A percentile compares a stretch with the other conserved stretches of the same genome.
Conservation (phyloP, 2,113 vertebrate genomes). For the Sebastes fasciatus region DNA sequence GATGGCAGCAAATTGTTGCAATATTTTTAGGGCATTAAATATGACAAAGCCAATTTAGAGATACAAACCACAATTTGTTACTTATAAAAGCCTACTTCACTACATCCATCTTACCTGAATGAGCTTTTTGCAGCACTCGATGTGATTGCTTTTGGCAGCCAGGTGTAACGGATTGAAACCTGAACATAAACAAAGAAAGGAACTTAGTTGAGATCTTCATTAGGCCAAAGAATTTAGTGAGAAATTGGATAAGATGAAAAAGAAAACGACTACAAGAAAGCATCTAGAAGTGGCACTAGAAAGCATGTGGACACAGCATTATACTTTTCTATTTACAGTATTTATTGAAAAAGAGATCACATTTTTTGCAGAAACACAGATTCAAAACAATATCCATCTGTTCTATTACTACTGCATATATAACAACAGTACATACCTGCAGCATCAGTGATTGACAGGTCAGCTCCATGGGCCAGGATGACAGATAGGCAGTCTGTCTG, state of each 20-base stretch:
- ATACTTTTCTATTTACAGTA: background rate
- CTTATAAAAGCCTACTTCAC: background rate
- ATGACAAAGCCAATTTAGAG: background rate
- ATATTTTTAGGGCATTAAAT: background rate
- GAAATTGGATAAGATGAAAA: background rate
- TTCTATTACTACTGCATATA: background rate
- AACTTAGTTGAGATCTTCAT: background rate
- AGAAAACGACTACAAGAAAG: background rate
- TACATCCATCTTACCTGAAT: constrained; percentile 88
- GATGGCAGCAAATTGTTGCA: background rate
- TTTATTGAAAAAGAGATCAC: background rate
- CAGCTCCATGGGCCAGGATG: constrained; percentile 92
- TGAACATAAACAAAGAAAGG: constrained; percentile 60
- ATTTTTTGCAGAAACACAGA: background rate
- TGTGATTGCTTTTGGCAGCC: constrained; percentile 92
- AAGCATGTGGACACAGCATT: background rate
- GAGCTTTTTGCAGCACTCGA: constrained; percentile 90
- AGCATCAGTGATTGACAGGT: constrained; percentile 89
- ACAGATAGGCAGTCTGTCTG: constrained; percentile 91
- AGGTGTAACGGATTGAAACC: constrained; percentile 94
- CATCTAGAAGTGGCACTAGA: background rate
- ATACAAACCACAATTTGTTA: background rate
- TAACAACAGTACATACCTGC: constrained; percentile 84
- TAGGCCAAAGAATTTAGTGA: background rate
- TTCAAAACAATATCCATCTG: background rate